These are phyloP conservation scores for Oxygymnocypris stewartii DNA, from an alignment of 2,113 vertebrate species.

Conservation along the genomic window DNA sequence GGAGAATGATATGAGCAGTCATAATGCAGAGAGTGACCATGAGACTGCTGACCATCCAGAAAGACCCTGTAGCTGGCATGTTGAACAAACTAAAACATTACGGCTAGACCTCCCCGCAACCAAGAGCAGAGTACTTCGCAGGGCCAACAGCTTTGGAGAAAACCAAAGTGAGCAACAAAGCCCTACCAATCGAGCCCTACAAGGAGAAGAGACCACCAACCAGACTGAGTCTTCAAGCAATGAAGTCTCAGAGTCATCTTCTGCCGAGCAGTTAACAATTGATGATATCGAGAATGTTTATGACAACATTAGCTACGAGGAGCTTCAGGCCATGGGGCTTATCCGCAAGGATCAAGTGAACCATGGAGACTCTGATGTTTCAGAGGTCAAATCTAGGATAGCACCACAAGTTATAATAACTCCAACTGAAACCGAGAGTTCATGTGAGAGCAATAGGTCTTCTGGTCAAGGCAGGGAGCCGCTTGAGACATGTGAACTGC, in stretches of 20 bases:
- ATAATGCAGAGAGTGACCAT: constrained; percentile 70
- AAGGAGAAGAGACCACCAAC: constrained; percentile 63
- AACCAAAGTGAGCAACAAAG: constrained; percentile 69
- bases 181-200: constrained; percentile 31
- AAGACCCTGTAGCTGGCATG: constrained; percentile 92
- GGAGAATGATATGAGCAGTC: constrained; percentile 68
- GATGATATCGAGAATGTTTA: constrained; percentile 96
- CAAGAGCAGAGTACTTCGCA: constrained; percentile 77
- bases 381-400: constrained; percentile 68
- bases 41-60: constrained; percentile 69
- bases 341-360: constrained; percentile 75
- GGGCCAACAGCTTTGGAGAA: constrained; percentile 93
- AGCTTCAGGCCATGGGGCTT: constrained; percentile 91
- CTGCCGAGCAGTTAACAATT: constrained; percentile 83
- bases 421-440: constrained; percentile 59
- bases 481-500: constrained; percentile 76
- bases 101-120: constrained; percentile 71
- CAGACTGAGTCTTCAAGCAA: constrained; percentile 77
- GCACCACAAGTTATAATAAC: constrained; percentile 54
- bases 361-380: constrained; percentile 55
- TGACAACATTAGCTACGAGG: constrained; percentile 96
- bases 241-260: constrained; percentile 77
- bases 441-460: constrained; percentile 63
- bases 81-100: constrained; percentile 75
- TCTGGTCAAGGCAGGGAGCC: constrained; percentile 63